Evolutionary conservation across 1,140 invertebrate genomes (phyloP).

Genomic region (Tetragonula clypearis): DNA sequence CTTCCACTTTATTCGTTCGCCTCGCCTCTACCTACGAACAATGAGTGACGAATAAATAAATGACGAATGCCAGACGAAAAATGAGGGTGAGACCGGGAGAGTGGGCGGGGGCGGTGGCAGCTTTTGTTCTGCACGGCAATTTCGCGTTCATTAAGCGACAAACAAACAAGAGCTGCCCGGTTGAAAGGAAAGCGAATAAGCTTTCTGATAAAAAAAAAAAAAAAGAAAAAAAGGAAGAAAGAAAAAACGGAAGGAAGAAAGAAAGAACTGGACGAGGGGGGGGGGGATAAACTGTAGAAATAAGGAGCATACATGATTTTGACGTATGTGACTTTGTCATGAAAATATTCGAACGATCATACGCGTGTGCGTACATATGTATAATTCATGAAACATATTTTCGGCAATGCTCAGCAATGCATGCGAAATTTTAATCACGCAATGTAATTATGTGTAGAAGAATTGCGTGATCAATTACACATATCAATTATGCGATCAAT

Average conservation of each 20-base stretch:
- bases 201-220: not conserved
- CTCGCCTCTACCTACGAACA: not conserved
- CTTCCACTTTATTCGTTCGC: conserved; percentile 25
- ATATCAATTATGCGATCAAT: too few relatives aligned
- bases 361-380: not conserved
- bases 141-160: conserved; percentile 26
- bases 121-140: conserved; percentile 21
- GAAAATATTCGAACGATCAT: not conserved
- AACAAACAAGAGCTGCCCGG: conserved; percentile 6
- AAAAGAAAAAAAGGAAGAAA: not conserved
- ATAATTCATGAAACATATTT: too few relatives aligned
- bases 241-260: too few relatives aligned
- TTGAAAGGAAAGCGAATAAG: not conserved
- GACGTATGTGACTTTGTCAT: not conserved
- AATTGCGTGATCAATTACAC: too few relatives aligned
- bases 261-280: too few relatives aligned
- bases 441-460: too few relatives aligned
- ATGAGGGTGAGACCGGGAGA: not conserved
- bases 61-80: conserved; percentile 19
- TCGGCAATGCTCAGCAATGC: too few relatives aligned
- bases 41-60: conserved; percentile 42
- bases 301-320: too few relatives aligned
- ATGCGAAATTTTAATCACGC: too few relatives aligned
- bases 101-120: not conserved
- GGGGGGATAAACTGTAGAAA: too few relatives aligned